Conservation (phyloP, 2,888 invertebrate species). For the Mesorhabditis belari region DNA sequence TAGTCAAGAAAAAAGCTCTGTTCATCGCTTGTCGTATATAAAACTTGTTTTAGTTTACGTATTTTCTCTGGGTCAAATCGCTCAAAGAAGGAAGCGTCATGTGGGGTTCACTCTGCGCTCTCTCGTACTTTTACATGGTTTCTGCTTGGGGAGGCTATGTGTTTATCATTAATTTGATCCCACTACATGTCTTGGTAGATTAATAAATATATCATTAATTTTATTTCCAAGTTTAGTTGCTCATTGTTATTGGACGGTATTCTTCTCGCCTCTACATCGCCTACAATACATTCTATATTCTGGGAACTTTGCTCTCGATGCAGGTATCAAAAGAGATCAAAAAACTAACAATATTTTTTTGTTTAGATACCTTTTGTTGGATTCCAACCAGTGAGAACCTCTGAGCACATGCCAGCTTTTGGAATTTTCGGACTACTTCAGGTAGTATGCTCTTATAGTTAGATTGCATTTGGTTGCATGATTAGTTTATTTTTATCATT, state of each 20-base stretch:
- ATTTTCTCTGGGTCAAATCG: conserved; percentile 93
- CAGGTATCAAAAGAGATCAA: conserved; percentile 60
- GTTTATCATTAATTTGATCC: conserved; percentile 97
- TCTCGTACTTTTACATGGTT: conserved; percentile 99
- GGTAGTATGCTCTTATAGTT: conserved; percentile 72
- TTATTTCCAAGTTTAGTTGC: not conserved
- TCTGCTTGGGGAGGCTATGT: conserved; percentile 99
- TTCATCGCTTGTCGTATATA: not conserved
- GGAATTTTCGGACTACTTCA: conserved; percentile 91
- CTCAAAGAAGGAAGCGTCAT: conserved; percentile 94
- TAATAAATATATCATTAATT: not conserved
- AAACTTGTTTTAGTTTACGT: conserved; percentile 70
- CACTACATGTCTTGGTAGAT: conserved; percentile 88
- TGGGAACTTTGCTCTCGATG: conserved; percentile 91
- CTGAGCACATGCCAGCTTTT: conserved; percentile 97
- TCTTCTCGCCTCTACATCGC: conserved; percentile 59
- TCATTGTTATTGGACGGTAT: conserved; percentile 17
- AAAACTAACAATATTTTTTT: conserved; percentile 65
- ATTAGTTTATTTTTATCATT: conserved; percentile 66
- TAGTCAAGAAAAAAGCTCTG: too few species aligned
- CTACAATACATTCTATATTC: conserved; percentile 91
- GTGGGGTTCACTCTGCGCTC: conserved; percentile 85
- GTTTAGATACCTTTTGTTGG: conserved; percentile 80
- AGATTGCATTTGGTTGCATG: conserved; percentile 80
- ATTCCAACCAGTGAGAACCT: conserved; percentile 95